phyloP scores from a whole-genome alignment of 2,797 vertebrate species.

The Linurgus olivaceus region DNA sequence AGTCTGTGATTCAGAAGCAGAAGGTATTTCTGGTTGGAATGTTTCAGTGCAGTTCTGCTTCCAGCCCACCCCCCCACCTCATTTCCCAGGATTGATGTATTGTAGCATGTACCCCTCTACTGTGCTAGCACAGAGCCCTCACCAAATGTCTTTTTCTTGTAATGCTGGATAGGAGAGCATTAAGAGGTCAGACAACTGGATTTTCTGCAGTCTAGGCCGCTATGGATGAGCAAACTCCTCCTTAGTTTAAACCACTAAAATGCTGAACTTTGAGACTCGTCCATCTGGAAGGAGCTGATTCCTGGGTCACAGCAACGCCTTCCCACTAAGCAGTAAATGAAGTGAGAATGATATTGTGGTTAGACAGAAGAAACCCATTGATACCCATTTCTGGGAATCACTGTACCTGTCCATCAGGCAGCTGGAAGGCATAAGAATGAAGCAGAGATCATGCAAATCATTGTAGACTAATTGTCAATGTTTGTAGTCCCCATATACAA shows the following conservation, averaged over 20 bases:
- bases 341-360: conserved; percentile 25
- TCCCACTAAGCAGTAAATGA: conserved; percentile 58
- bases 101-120: background rate
- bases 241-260: conserved; percentile 29
- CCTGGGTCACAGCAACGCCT: conserved; percentile 11
- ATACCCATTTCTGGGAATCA: background rate
- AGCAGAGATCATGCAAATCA: background rate
- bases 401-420: background rate
- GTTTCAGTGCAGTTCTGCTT: background rate
- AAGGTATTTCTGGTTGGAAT: background rate
- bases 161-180: conserved; percentile 15
- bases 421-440: background rate
- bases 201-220: conserved; percentile 41
- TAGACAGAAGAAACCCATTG: conserved; percentile 9
- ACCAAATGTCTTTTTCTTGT: conserved; percentile 12
- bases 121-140: background rate
- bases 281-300: conserved; percentile 39
- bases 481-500: background rate
- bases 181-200: conserved; percentile 42
- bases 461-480: background rate
- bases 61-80: background rate
- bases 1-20: background rate
- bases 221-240: conserved; percentile 53
- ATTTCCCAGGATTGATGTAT: background rate
- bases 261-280: conserved; percentile 43